Base-by-base conservation (phyloP, 2,888 invertebrate genomes). In the Microchrysa polita region DNA sequence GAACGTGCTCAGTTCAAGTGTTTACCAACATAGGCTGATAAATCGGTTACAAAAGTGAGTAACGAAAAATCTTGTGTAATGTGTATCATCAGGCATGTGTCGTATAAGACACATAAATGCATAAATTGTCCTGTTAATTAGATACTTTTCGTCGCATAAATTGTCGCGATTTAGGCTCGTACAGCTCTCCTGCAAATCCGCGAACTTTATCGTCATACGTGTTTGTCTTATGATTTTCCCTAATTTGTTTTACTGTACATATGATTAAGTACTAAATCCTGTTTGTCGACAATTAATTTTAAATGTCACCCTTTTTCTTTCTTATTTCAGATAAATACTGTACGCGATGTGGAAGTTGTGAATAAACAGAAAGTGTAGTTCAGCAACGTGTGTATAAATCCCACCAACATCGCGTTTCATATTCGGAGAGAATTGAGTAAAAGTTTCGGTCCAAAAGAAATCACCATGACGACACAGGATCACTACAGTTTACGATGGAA, bases 401-500 rank as follows among this genome's bases (percentile, higher is more conserved):
- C 55, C 18, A 20, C 12, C 9, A 7, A 14, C 4, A 57, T 16
- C 22, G n/a, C 42, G 40, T 16, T 65, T 61, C 44, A 59, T 48
- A 67, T 74, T 67, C 67, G 44, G 27, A 73, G 48, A 69, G 61
- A 61, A 61, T 59, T 34, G 67, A 75, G 69, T 61, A 63, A 75
- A 55, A 53, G 63, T 10, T 48, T 22, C 23, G 73, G 73, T 76
- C 74, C 72, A 72, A 73, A 55, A 23, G 69, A 69, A 57, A 40
- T 57, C 7, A 42, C 53, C 52, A 84, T 85, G 80, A 82, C 86
- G 80, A 82, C 85, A 74, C 89, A 93, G 86, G 93, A 94, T 83
- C 94, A 95, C 85, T 96, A 95, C 86, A 95, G 94, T 83, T 88
- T 96, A 81, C 90, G 94, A 86, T 96, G 96, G 96, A 95, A 95